Evolutionary conservation across 2,113 vertebrate species (phyloP).

Genomic region (Xiphophorus maculatus): DNA sequence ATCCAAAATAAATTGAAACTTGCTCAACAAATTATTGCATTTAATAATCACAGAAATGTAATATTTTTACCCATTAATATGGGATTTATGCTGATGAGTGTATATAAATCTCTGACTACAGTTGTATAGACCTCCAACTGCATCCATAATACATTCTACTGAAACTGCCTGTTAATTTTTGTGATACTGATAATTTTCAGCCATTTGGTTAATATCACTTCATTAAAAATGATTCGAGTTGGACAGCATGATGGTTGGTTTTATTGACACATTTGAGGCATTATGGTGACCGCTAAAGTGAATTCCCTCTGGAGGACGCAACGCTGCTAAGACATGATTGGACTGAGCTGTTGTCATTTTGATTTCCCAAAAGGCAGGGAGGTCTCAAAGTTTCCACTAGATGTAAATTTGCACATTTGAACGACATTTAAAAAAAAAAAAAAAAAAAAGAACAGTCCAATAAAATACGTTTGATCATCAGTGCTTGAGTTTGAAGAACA

Average conservation of each 20-base stretch:
- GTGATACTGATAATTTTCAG: background rate
- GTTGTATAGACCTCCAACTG: background rate
- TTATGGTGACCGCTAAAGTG: conserved; percentile 69
- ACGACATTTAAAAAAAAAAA: conserved; percentile 55
- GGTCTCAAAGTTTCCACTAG: conserved; percentile 34
- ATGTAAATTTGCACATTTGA: conserved; percentile 65
- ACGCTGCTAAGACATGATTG: conserved; percentile 33
- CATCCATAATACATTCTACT: background rate
- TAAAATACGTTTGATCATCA: conserved; percentile 79
- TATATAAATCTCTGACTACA: background rate
- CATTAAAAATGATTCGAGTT: conserved; percentile 29
- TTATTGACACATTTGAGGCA: conserved; percentile 67
- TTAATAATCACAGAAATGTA: too few relatives aligned
- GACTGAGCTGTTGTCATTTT: conserved; percentile 25
- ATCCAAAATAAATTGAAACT: background rate
- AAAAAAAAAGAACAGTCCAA: conserved; percentile 32
- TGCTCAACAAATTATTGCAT: background rate
- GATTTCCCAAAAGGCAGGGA: conserved; percentile 47
- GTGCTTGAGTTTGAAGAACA: conserved; percentile 75
- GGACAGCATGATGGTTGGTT: conserved; percentile 59
- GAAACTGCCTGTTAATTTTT: too few relatives aligned
- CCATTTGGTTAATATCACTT: conserved; percentile 22
- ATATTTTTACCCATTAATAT: background rate
- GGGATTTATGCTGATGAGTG: background rate
- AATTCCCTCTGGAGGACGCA: conserved; percentile 42